A percentile compares a stretch with the other conserved stretches of the same genome.
Conservation (phyloP, 2,888 invertebrate species). For the Himalopsyche japonica region DNA sequence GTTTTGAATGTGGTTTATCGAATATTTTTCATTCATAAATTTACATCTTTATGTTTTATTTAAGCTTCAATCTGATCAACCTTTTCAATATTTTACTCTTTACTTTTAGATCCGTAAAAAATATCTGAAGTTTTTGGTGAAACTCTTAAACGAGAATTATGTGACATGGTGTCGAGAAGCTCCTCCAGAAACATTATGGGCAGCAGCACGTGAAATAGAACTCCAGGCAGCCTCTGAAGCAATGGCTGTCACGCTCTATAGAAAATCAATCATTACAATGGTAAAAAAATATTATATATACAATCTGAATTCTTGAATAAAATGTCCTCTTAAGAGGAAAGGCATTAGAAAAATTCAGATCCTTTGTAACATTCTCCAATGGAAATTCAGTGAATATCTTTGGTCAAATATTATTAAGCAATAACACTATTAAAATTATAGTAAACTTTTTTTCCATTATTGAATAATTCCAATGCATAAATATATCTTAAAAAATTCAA, state of each 20-base stretch:
- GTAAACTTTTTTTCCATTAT: too few species aligned
- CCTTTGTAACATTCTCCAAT: not conserved
- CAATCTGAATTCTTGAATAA: not conserved
- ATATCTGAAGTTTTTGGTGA: slow-evolving; percentile 55
- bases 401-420: too few species aligned
- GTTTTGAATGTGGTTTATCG: too few species aligned
- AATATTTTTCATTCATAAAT: too few species aligned
- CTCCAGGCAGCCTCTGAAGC: slow-evolving; percentile 53
- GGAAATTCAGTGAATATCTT: too few species aligned
- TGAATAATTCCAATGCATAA: too few species aligned
- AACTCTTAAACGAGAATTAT: slow-evolving; percentile 53
- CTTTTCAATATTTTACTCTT: not conserved
- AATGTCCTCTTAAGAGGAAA: too few species aligned
- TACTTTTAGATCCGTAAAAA: slow-evolving; percentile 53
- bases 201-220: slow-evolving; percentile 56
- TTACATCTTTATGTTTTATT: too few species aligned
- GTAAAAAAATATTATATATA: slow-evolving; percentile 43
- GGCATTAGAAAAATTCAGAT: not conserved
- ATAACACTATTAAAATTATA: too few species aligned
- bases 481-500: too few species aligned
- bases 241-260: slow-evolving; percentile 55
- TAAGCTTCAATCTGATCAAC: too few species aligned
- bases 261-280: slow-evolving; percentile 50
- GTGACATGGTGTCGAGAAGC: slow-evolving; percentile 41
- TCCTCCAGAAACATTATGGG: slow-evolving; percentile 55